Evolutionary conservation across 2,113 vertebrate genomes (phyloP).

Genomic region (Barbus barbus): DNA sequence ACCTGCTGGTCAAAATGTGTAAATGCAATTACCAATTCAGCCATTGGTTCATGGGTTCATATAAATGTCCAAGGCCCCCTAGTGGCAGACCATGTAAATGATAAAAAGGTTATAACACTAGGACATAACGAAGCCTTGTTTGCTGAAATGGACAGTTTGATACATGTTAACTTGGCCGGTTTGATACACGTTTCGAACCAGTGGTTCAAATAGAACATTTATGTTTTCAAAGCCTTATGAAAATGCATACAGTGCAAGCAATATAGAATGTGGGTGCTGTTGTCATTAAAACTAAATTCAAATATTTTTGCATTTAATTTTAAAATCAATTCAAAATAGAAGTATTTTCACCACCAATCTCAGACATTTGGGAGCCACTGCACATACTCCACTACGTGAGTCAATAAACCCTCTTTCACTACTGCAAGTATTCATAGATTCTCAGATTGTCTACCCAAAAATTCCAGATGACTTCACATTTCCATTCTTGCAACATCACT

Average conservation of each 20-base stretch:
- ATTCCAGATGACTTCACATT: not conserved
- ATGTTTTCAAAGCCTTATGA: not conserved
- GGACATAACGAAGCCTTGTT: not conserved
- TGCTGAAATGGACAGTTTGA: too few species aligned
- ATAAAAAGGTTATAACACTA: not conserved
- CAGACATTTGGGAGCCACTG: not conserved
- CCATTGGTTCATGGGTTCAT: not conserved
- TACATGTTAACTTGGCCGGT: too few species aligned
- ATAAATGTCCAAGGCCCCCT: not conserved
- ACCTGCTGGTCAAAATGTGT: not conserved
- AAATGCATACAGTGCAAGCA: not conserved
- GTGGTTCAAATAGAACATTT: not conserved
- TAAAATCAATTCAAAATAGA: not conserved
- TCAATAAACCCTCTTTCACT: not conserved
- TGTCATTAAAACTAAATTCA: not conserved
- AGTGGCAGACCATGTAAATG: not conserved
- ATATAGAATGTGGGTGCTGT: not conserved
- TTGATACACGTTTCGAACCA: too few species aligned
- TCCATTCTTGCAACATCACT: constrained; percentile 16
- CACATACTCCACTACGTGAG: not conserved
- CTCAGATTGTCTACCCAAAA: not conserved
- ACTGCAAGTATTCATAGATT: not conserved
- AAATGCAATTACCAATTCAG: not conserved
- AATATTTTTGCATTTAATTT: not conserved
- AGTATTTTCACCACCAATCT: not conserved